These are phyloP conservation scores for Pseudorhombus dupliciocellatus DNA, from an alignment of 2,113 vertebrate species.

Conservation along the genomic window DNA sequence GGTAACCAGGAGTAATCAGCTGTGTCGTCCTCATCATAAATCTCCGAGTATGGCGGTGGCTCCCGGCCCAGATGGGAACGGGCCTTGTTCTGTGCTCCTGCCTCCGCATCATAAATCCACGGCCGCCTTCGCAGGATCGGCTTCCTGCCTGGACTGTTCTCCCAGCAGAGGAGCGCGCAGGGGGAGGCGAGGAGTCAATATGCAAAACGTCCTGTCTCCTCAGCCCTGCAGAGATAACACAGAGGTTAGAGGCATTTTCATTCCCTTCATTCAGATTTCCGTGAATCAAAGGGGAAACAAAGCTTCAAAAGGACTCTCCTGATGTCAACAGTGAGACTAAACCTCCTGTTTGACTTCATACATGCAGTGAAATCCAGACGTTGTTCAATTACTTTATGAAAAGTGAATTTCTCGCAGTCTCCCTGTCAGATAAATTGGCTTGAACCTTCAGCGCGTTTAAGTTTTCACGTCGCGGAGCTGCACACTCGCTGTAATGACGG, in stretches of 20 bases:
- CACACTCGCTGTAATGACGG: conserved; percentile 17
- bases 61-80: conserved; percentile 69
- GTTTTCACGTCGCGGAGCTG: conserved; percentile 12
- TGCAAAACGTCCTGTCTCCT: conserved; percentile 65
- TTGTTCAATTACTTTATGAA: neutral
- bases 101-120: conserved; percentile 75
- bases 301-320: neutral
- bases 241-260: conserved; percentile 39
- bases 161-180: conserved; percentile 44
- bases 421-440: conserved; percentile 28
- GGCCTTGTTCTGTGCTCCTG: conserved; percentile 64
- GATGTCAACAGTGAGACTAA: neutral
- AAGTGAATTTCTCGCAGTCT: neutral
- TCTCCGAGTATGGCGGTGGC: conserved; percentile 64
- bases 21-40: conserved; percentile 79
- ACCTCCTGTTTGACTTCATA: neutral
- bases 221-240: conserved; percentile 61
- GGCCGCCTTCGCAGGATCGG: conserved; percentile 56
- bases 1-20: conserved; percentile 77
- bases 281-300: conserved; percentile 11
- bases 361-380: neutral
- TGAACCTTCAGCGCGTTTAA: conserved; percentile 8
- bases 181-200: conserved; percentile 64
- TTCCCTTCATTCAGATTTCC: conserved; percentile 23
- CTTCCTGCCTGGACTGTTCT: conserved; percentile 63